Base-by-base conservation (phyloP, 2,113 vertebrate genomes). In the Pongo abelii region DNA sequence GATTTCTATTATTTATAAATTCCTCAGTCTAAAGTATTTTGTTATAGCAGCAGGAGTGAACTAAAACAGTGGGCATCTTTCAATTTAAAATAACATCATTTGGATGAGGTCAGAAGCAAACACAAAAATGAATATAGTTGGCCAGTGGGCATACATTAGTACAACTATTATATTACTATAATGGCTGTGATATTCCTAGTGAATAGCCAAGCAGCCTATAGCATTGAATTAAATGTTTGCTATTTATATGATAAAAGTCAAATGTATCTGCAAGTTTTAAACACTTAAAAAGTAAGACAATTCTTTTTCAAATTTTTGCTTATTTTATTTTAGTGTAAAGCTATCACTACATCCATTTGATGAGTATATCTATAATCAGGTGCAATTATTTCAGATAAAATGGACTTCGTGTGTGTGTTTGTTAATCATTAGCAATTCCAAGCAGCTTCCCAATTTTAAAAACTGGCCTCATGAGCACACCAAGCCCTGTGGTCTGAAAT, bases 91-190 rank as follows among this genome's bases (percentile, higher is more conserved):
- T 52, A 43, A 46, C 30, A 75, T 50, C 40, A 8, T 27, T 72
- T 84, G 61, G 35, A 72, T 22, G 12, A 64, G 25, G 59, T 88
- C 22, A 43, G 72, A 96, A 81, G 61, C 50, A 97, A 96, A 84
- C 69, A 72, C 80, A 32, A 93, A 91, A 85, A 84, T 83, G 13
- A 95, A 96, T 59, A 64, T 48, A 75, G 78, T 50, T 91, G 40
- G 91, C 48, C 48, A 50, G 5, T 48, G 30, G 6, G 5, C 52
- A 89, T 67, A 57, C 91, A 93, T 67, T 83, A 92, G 22, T 94
- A 22, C 7, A 94, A 27, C 84, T 84, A 46, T 92, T 89, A 83
- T 80, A 95, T 95, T 85, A 3, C 50, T 94, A 74, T 57, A 52
- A 84, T 80, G 40, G 2, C 8, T 78, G 12, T 46, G 57, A 13